phyloP scores from a whole-genome alignment of 2,888 invertebrate genomes.

The Cephus pulcher region DNA sequence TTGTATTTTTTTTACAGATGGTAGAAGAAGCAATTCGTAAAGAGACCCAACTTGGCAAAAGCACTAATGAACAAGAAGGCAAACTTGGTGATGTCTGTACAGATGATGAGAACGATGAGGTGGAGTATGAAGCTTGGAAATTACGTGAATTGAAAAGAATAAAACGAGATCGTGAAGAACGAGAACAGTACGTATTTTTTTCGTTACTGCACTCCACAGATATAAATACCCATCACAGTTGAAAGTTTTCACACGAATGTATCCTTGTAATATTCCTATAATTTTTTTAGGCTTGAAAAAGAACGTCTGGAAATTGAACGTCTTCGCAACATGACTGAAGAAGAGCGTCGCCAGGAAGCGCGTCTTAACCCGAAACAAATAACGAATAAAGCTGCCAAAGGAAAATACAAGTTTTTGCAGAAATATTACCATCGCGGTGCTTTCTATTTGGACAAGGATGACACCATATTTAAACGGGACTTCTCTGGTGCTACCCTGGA shows the following conservation, averaged over 20 bases:
- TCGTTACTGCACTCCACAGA: neutral
- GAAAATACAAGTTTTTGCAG: conserved; percentile 99
- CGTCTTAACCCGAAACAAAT: conserved; percentile 91
- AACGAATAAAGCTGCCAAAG: conserved; percentile 95
- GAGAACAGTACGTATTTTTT: conserved; percentile 81
- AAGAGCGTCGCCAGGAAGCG: conserved; percentile 90
- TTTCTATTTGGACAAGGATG: conserved; percentile 96
- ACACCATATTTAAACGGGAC: conserved; percentile 90
- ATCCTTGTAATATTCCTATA: conserved; percentile 6
- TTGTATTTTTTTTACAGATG: conserved; percentile 67
- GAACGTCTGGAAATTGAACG: conserved; percentile 91
- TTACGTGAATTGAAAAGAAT: conserved; percentile 94
- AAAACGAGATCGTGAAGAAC: conserved; percentile 95
- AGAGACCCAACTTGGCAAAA: conserved; percentile 73
- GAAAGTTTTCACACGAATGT: neutral
- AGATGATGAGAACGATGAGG: conserved; percentile 95
- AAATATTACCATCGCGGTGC: conserved; percentile 99
- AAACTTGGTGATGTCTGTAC: conserved; percentile 89
- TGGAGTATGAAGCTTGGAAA: conserved; percentile 99
- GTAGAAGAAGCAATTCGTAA: conserved; percentile 91
- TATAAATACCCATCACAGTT: neutral
- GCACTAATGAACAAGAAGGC: conserved; percentile 78
- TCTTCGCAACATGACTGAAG: conserved; percentile 94
- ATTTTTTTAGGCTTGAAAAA: conserved; percentile 78
- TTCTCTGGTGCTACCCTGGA: conserved; percentile 96